Evolutionary conservation across 2,113 vertebrate genomes (phyloP), one percentile per base, ranked within the genome.

Genomic region (Pedetes capensis): DNA sequence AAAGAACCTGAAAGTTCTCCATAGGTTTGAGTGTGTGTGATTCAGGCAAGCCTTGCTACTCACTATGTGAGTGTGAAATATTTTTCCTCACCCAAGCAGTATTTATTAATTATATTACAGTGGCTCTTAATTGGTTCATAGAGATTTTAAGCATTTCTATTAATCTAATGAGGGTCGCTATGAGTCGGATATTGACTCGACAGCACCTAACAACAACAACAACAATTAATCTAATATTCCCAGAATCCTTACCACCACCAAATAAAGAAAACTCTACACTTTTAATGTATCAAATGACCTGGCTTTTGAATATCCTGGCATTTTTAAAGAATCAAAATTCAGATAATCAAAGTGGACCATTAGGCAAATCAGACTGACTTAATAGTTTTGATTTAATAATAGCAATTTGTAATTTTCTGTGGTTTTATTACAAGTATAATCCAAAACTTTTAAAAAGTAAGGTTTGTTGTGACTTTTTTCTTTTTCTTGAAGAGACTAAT

Each of bases 21-120:
- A 11, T 32, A 34, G 59, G 25, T 42, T 29, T 81, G n/a, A 37
- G 11, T 61, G 4, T 29, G 9, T 49, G 25, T 53, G 59, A 82
- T 34, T 49, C 63, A 83, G 39, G 32, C 78, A 89, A 68, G 22
- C 12, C 83, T 94, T 72, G 57, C 34, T 75, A 51, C 27, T 96
- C 14, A 85, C 34, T 87, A 14, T 37, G 16, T 49, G 29, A 78
- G 3, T 47, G 14, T 53, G 59, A 91, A 86, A 4, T 29, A 8
- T 20, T 91, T 82, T 94, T 37, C 47, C 69, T 51, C 44, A 55
- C 22, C 47, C 75, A 47, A 91, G 88, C 8, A n/a, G 4, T 37
- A 68, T 57, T 93, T 89, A 84, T 91, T 93, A 84, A 89, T 71
- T 93, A 94, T 61, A 85, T 51, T 85, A 84, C 8, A 68, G 9